These are phyloP conservation scores for Lemur catta DNA, from an alignment of 2,797 vertebrate genomes.

Conservation along the genomic window DNA sequence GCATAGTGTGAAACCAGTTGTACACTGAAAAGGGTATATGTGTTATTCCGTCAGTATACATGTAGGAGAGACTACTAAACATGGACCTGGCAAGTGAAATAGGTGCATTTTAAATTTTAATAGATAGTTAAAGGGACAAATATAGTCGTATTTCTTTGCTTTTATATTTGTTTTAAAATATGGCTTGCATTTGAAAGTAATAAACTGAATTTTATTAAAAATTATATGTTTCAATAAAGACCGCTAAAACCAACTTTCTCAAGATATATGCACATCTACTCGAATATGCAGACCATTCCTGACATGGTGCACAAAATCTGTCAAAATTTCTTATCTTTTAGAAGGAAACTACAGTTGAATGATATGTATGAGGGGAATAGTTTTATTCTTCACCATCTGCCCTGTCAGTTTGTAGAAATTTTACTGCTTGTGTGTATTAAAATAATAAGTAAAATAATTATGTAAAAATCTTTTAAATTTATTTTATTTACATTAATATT, in stretches of 20 bases:
- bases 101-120: background rate
- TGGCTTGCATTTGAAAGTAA: background rate
- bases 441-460: background rate
- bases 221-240: background rate
- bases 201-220: conserved; percentile 10
- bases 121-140: background rate
- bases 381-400: background rate
- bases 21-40: background rate
- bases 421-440: background rate
- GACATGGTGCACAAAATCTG: background rate
- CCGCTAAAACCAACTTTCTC: too few relatives aligned
- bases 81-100: background rate
- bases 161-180: conserved; percentile 2
- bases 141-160: background rate
- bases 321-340: conserved; percentile 8
- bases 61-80: background rate
- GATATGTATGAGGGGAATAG: background rate
- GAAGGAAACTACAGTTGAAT: background rate
- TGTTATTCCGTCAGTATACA: background rate
- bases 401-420: background rate
- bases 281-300: background rate
- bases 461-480: background rate
- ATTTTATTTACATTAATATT: background rate
- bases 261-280: background rate
- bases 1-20: background rate